These are phyloP conservation scores for Corbicula japonica DNA, from an alignment of 2,888 invertebrate species.

Conservation along the genomic window DNA sequence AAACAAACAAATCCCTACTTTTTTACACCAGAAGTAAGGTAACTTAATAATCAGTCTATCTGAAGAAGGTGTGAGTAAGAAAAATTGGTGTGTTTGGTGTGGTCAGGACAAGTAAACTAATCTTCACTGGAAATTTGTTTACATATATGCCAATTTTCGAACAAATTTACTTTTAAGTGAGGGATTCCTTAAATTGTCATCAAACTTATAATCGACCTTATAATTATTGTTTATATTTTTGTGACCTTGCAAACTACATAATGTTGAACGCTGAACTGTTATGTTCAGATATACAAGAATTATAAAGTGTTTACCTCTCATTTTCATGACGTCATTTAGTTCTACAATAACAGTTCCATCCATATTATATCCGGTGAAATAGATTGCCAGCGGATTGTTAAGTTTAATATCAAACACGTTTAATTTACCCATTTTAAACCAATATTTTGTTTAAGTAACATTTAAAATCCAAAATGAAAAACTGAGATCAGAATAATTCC, in stretches of 20 bases:
- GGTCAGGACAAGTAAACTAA: too few species aligned
- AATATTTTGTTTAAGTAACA: not conserved
- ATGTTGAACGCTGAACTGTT: not conserved
- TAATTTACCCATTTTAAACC: constrained; percentile 72
- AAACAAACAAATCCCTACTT: too few species aligned
- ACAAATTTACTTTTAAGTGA: not conserved
- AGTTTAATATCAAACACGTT: constrained; percentile 75
- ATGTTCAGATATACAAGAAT: not conserved
- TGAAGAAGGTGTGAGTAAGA: too few species aligned
- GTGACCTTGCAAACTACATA: not conserved
- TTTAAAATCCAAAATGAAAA: too few species aligned
- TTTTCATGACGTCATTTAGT: constrained; percentile 79
- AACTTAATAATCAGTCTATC: too few species aligned
- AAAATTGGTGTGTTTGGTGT: too few species aligned
- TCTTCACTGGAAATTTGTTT: too few species aligned
- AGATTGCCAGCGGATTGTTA: constrained; percentile 73
- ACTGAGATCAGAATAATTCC: too few species aligned
- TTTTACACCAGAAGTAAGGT: too few species aligned
- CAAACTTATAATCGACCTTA: too few species aligned
- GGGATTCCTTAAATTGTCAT: too few species aligned
- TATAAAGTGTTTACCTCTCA: constrained; percentile 75
- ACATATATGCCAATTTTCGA: too few species aligned
- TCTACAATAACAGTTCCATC: constrained; percentile 79
- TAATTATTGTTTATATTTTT: not conserved
- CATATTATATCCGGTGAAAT: constrained; percentile 77